Base-by-base conservation (phyloP, 2,888 invertebrate genomes). In the Isotomurus palustris region DNA sequence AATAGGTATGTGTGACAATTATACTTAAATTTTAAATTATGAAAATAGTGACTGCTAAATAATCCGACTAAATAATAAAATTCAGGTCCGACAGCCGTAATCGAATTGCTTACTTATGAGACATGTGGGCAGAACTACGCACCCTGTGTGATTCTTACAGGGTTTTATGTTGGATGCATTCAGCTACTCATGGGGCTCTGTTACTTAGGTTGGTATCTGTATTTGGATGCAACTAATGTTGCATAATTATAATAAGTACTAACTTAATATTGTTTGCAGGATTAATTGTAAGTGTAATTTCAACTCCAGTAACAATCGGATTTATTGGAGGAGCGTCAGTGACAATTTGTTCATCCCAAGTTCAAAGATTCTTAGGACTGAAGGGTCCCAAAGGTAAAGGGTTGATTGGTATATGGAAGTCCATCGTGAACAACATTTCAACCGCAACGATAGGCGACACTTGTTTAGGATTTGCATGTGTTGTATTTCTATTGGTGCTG, bases 401-500 rank as follows among this genome's bases (percentile, higher is more conserved):
- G 25, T 67, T 69, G 38, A 29, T 69, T 17, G 53, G 60, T 1
- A 56, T 60, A 43, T 56, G 59, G 53, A 41, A 49, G n/a, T 6
- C 57, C 2, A 29, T 58, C 8, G 38, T 67, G 45, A 17, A 44
- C 19, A 61, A 69, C 35, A 54, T 61, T n/a, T 17, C 54, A 1
- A 61, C 56, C 1, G 32, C 60, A 3, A 29, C 32, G 24, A 17
- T 45, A 8, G 66, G 63, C 10, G 69, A 69, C 44, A 53, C 58
- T 10, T 22, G 58, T 3, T 36, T 69, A 25, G 69, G 69, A 19
- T 68, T 87, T 35, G 74, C 79, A 4, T 89, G 89, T 71, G 88
- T 91, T 56, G 74, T 82, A 4, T 76, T 88, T 63, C 78, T 92
- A 36, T 79, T 92, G 62, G 70, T 85, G 24, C 79, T 91, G 74